Percentiles rank a stretch among this genome's conserved stretches.
These are phyloP conservation scores for Drosophila ochracea DNA, from an alignment of 2,888 invertebrate genomes.

Conservation along the genomic window DNA sequence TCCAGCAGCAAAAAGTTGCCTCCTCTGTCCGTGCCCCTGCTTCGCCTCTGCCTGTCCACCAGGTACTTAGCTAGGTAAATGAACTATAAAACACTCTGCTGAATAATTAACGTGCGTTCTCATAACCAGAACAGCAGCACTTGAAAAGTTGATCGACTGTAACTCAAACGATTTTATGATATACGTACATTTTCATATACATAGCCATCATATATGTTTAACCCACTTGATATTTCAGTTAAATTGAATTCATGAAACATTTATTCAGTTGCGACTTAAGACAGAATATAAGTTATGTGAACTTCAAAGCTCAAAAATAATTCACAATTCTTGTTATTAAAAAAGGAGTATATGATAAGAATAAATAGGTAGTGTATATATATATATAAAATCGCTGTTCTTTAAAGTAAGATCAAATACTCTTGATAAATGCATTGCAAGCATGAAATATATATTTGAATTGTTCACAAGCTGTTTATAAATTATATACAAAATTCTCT, in stretches of 20 bases:
- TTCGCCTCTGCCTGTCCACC: neutral
- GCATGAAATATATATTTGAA: neutral
- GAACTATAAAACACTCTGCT: slow-evolving; percentile 71
- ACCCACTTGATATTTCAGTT: neutral
- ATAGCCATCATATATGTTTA: neutral
- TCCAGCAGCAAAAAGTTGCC: slow-evolving; percentile 43
- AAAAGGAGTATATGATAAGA: neutral
- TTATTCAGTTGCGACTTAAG: neutral
- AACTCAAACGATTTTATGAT: slow-evolving; percentile 2
- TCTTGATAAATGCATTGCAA: neutral
- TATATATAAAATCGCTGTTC: neutral
- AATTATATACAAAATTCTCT: neutral
- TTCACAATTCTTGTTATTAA: too few relatives aligned
- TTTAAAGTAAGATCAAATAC: neutral
- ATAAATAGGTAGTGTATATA: accelerated
- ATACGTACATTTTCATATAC: neutral
- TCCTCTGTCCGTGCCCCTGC: neutral
- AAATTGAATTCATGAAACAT: neutral
- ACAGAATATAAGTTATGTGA: too few relatives aligned
- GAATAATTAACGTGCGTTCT: slow-evolving; percentile 65
- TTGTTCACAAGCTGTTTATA: neutral
- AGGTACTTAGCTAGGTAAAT: slow-evolving; percentile 69
- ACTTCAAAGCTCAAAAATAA: too few relatives aligned
- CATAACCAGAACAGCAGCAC: slow-evolving; percentile 36
- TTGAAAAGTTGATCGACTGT: slow-evolving; percentile 40